These are phyloP conservation scores for Esox masquinongy DNA, from an alignment of 2,797 vertebrate genomes.

Conservation along the genomic window DNA sequence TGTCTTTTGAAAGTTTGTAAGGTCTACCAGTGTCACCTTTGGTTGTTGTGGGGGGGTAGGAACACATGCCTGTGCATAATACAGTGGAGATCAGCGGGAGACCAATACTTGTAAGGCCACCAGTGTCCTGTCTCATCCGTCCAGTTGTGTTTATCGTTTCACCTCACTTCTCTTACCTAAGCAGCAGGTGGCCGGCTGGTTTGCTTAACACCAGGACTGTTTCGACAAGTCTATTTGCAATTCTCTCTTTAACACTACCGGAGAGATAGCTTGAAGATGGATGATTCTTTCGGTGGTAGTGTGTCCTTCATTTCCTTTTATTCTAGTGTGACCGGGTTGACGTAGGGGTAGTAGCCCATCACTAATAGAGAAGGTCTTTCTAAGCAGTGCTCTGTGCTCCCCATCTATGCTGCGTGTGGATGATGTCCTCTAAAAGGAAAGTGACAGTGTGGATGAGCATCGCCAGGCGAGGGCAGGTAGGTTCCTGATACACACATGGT, in stretches of 20 bases:
- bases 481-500: slow-evolving; percentile 17
- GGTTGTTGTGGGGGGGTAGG: background rate
- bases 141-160: slow-evolving; percentile 19
- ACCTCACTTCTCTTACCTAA: background rate
- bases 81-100: background rate
- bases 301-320: background rate
- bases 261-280: background rate
- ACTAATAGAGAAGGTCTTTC: background rate
- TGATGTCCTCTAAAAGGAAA: slow-evolving; percentile 50
- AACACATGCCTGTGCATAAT: background rate
- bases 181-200: background rate
- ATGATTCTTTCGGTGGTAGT: background rate
- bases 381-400: slow-evolving; percentile 8
- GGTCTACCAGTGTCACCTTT: background rate
- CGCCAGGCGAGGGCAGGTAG: slow-evolving; percentile 59
- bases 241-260: background rate
- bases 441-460: slow-evolving; percentile 54
- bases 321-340: background rate
- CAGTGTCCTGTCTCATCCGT: slow-evolving; percentile 11
- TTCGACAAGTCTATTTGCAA: background rate
- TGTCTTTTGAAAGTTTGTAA: background rate
- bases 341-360: background rate
- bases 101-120: slow-evolving; percentile 5
- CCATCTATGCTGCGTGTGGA: slow-evolving; percentile 27
- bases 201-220: background rate